A percentile compares a stretch with the other conserved stretches of the same genome.
phyloP scores from a whole-genome alignment of 1,140 invertebrate genomes.

The Cyphomyrmex costatus region DNA sequence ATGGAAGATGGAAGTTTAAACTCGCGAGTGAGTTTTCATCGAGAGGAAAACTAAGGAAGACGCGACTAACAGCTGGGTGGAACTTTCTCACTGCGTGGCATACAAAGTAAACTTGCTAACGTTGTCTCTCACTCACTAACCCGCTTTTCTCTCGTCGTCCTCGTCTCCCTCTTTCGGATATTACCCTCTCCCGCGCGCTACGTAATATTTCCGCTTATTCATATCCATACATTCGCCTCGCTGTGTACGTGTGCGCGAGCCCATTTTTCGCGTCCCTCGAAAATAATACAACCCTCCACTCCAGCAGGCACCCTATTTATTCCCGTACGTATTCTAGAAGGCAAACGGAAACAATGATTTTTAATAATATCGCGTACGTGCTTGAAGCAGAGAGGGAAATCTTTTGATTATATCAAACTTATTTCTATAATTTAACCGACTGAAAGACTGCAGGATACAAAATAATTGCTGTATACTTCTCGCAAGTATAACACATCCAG shows the following conservation, averaged over 20 bases:
- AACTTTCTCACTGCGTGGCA: slow-evolving; percentile 67
- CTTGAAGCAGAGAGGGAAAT: slow-evolving; percentile 18
- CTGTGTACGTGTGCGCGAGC: slow-evolving; percentile 34
- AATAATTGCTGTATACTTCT: background rate
- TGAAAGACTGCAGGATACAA: background rate
- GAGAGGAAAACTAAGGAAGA: slow-evolving; percentile 60
- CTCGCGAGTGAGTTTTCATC: slow-evolving; percentile 58
- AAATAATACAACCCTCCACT: slow-evolving; percentile 67
- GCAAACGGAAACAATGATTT: slow-evolving; percentile 73
- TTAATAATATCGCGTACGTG: slow-evolving; percentile 67
- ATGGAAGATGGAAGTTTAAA: slow-evolving; percentile 35
- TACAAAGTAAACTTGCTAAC: slow-evolving; percentile 70
- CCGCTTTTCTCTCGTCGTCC: slow-evolving; percentile 22
- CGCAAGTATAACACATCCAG: too few relatives aligned
- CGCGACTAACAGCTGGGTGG: slow-evolving; percentile 53
- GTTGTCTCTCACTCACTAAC: slow-evolving; percentile 52
- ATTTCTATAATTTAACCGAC: slow-evolving; percentile 51
- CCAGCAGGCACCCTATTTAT: slow-evolving; percentile 70
- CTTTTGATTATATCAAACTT: slow-evolving; percentile 52
- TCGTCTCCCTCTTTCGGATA: background rate
- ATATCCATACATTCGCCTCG: slow-evolving; percentile 65
- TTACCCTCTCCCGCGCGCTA: slow-evolving; percentile 39
- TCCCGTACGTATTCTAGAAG: slow-evolving; percentile 65
- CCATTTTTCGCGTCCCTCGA: slow-evolving; percentile 71
- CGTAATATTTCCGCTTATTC: slow-evolving; percentile 77